Evolutionary conservation across 2,113 vertebrate species (phyloP).

Genomic region (Chionomys nivalis): DNA sequence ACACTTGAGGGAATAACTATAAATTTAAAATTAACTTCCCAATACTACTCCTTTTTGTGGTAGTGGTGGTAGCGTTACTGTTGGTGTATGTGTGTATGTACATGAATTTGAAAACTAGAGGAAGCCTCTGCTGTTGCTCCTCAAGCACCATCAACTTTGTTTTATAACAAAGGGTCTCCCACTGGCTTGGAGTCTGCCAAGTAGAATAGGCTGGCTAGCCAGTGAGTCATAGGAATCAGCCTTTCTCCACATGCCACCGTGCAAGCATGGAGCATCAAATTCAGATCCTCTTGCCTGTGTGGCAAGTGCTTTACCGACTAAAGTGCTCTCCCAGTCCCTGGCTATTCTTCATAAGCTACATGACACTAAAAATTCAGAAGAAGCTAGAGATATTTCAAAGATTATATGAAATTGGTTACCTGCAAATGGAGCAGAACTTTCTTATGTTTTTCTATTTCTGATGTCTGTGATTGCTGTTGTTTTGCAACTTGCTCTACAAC

Average conservation of each 20-base stretch:
- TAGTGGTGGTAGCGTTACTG: not conserved
- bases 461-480: conserved; percentile 83
- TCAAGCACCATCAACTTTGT: not conserved
- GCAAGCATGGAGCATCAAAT: not conserved
- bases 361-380: conserved; percentile 29
- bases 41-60: not conserved
- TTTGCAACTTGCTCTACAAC: conserved; percentile 82
- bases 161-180: not conserved
- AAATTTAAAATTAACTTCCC: conserved; percentile 4
- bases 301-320: not conserved
- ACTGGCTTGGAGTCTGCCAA: too few species aligned
- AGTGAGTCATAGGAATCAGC: not conserved
- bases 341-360: not conserved
- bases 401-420: conserved; percentile 80
- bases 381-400: conserved; percentile 30
- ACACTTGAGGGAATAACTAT: conserved; percentile 19
- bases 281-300: not conserved
- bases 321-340: not conserved
- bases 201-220: not conserved
- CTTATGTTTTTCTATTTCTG: conserved; percentile 84
- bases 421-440: conserved; percentile 79
- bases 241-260: not conserved
- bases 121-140: too few species aligned
- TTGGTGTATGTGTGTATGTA: not conserved
- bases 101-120: not conserved